Percentiles rank a stretch among this genome's conserved stretches.
These are phyloP conservation scores for Nanorana parkeri DNA, from an alignment of 2,113 vertebrate genomes.

Conservation along the genomic window DNA sequence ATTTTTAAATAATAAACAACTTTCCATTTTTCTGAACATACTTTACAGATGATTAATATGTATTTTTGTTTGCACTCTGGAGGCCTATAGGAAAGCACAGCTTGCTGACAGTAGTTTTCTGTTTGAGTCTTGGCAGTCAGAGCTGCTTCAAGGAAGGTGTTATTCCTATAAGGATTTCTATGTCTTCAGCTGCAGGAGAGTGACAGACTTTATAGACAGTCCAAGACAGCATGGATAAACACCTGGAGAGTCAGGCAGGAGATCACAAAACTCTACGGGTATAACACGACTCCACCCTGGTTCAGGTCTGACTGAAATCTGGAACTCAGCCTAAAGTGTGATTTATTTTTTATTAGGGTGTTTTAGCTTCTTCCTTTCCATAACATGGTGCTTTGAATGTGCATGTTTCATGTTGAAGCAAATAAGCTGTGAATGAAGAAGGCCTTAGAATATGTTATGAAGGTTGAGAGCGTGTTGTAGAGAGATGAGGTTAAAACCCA, in stretches of 20 bases:
- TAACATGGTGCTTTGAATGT: too few species aligned
- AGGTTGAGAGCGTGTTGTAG: too few species aligned
- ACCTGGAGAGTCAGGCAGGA: conserved; percentile 21
- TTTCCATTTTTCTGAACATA: conserved; percentile 47
- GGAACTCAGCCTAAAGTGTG: conserved; percentile 7
- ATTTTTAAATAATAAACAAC: conserved; percentile 8
- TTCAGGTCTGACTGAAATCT: neutral
- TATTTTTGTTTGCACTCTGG: conserved; percentile 57
- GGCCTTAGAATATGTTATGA: too few species aligned
- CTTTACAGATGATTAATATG: conserved; percentile 49
- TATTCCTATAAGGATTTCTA: conserved; percentile 48
- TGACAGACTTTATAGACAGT: conserved; percentile 48
- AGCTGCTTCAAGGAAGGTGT: conserved; percentile 47
- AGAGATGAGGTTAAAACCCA: too few species aligned
- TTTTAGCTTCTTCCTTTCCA: neutral
- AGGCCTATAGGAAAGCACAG: conserved; percentile 54
- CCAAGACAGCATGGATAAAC: conserved; percentile 18
- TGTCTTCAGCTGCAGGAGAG: conserved; percentile 50
- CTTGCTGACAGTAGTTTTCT: conserved; percentile 56
- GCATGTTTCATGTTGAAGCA: too few species aligned
- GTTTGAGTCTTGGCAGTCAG: conserved; percentile 31
- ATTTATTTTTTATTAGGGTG: conserved; percentile 9
- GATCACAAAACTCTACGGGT: neutral
- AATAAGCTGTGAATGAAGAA: too few species aligned
- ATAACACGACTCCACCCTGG: conserved; percentile 6